These are phyloP conservation scores for Grammomys surdaster DNA, from an alignment of 2,113 vertebrate genomes.

Conservation along the genomic window DNA sequence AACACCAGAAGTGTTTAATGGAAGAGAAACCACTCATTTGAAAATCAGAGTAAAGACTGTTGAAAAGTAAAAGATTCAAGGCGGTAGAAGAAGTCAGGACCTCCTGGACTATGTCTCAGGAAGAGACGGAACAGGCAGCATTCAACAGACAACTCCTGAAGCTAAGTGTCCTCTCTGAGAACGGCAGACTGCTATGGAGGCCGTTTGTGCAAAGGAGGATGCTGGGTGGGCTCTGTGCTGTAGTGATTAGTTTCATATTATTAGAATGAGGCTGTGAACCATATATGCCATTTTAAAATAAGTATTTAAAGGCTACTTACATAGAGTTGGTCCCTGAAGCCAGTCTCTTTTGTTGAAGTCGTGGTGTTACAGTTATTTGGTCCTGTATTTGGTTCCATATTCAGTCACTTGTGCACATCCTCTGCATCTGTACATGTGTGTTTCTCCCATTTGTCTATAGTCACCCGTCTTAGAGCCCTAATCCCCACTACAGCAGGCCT, in stretches of 20 bases:
- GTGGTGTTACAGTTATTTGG: not conserved
- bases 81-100: no score
- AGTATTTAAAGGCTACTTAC: not conserved
- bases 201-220: not conserved
- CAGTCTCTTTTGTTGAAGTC: not conserved
- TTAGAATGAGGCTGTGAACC: not conserved
- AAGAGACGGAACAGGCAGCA: not conserved
- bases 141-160: not conserved
- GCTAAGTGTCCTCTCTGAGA: not conserved
- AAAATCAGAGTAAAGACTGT: not conserved
- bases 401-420: not conserved
- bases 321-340: not conserved
- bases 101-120: not conserved
- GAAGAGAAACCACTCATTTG: not conserved
- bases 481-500: not conserved
- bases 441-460: not conserved
- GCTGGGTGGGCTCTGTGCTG: not conserved
- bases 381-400: not conserved
- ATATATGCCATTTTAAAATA: not conserved
- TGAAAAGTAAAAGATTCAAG: not conserved
- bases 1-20: not conserved
- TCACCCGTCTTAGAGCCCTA: not conserved
- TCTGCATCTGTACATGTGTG: not conserved
- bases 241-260: not conserved
- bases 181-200: not conserved